Evolutionary conservation across 1,140 invertebrate species (phyloP).

Genomic region (Tachypleus tridentatus): DNA sequence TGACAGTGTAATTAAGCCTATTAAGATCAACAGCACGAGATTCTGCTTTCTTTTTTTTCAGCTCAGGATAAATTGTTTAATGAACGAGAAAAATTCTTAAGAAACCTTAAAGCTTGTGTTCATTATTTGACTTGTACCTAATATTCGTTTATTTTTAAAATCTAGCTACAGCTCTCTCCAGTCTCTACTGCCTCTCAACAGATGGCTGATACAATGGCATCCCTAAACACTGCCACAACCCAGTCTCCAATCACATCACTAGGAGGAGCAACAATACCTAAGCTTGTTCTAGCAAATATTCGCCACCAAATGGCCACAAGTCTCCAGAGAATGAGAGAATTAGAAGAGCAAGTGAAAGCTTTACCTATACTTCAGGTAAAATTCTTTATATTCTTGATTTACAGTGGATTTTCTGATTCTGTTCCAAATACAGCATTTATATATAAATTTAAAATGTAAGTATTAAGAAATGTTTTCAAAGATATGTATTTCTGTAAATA

Average conservation of each 20-base stretch:
- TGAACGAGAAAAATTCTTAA: too few relatives aligned
- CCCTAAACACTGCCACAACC: constrained; percentile 9
- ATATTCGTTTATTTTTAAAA: too few relatives aligned
- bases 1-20: too few relatives aligned
- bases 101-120: too few relatives aligned
- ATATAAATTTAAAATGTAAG: neutral
- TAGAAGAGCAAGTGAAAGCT: constrained; percentile 70
- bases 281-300: constrained; percentile 32
- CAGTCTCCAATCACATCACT: constrained; percentile 22
- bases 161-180: neutral
- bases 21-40: too few relatives aligned
- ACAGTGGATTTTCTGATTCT: neutral
- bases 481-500: too few relatives aligned
- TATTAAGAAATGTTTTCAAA: neutral
- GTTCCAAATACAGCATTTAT: neutral
- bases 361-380: constrained; percentile 65
- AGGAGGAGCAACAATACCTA: constrained; percentile 19
- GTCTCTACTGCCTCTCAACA: neutral
- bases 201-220: constrained; percentile 23
- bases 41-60: too few relatives aligned
- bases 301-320: constrained; percentile 63
- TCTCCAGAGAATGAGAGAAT: constrained; percentile 57
- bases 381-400: neutral
- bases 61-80: too few relatives aligned
- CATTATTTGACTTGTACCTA: too few relatives aligned